Percentiles rank a stretch among this genome's conserved stretches.
phyloP scores from a whole-genome alignment of 2,888 invertebrate species.

The Onchidella celtica region DNA sequence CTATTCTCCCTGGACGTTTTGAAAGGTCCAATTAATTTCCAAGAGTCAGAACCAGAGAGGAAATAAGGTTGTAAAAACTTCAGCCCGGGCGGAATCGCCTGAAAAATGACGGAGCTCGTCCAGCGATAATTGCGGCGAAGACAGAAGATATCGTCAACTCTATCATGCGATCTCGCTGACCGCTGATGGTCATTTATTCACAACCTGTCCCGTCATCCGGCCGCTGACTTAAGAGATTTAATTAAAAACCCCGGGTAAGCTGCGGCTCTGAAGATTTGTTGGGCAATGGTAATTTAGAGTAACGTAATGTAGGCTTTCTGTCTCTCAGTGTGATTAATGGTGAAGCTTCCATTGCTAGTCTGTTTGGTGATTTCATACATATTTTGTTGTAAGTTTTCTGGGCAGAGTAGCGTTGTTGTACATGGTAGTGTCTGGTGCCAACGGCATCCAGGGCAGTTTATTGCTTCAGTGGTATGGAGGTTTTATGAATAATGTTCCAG shows the following conservation, averaged over 20 bases:
- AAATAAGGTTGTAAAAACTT: slow-evolving; percentile 28
- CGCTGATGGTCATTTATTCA: slow-evolving; percentile 36
- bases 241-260: neutral
- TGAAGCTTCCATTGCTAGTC: no score
- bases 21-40: slow-evolving; percentile 23
- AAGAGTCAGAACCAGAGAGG: neutral
- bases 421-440: no score
- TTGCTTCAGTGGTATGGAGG: no score
- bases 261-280: no score
- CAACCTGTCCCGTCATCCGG: neutral
- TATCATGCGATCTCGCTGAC: slow-evolving; percentile 33
- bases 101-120: slow-evolving; percentile 17
- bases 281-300: no score
- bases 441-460: no score
- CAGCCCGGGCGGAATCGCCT: neutral
- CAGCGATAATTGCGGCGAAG: slow-evolving; percentile 30
- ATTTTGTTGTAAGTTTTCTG: no score
- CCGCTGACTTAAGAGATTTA: neutral
- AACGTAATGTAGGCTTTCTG: no score
- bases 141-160: slow-evolving; percentile 36
- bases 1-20: neutral
- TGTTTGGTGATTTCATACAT: no score
- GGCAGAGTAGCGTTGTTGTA: no score
- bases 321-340: no score
- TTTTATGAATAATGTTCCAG: no score